These are phyloP conservation scores for Eupristina koningsbergeri DNA, from an alignment of 1,140 invertebrate genomes.

Conservation along the genomic window DNA sequence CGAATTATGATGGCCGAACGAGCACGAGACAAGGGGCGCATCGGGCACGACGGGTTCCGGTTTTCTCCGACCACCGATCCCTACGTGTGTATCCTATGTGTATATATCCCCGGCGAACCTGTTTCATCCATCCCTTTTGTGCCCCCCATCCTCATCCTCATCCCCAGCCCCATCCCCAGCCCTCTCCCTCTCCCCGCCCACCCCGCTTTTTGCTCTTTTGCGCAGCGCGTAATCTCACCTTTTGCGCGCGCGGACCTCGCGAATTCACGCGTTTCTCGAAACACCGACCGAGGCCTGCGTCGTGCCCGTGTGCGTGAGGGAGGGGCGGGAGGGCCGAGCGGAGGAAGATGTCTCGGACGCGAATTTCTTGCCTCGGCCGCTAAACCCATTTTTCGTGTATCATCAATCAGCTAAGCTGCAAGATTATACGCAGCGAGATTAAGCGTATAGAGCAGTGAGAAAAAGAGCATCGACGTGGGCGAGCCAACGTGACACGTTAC, in stretches of 20 bases:
- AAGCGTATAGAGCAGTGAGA: neutral
- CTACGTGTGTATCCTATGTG: neutral
- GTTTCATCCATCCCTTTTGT: slow-evolving; percentile 27
- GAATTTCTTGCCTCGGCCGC: neutral
- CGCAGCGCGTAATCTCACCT: slow-evolving; percentile 21
- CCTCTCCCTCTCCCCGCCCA: no score
- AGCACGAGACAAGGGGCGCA: slow-evolving; percentile 44
- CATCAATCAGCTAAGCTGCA: neutral
- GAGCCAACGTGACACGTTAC: neutral
- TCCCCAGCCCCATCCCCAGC: no score
- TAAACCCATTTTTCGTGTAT: slow-evolving; percentile 34
- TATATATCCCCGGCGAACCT: slow-evolving; percentile 35
- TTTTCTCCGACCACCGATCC: slow-evolving; percentile 11
- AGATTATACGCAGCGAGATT: slow-evolving; percentile 1
- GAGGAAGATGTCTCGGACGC: neutral
- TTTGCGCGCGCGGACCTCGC: neutral
- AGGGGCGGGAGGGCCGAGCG: no score
- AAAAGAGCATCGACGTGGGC: slow-evolving; percentile 7
- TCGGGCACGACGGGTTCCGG: slow-evolving; percentile 39
- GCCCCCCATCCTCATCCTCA: slow-evolving; percentile 6
- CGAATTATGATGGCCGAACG: slow-evolving; percentile 43
- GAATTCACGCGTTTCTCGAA: slow-evolving; percentile 16
- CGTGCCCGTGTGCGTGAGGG: neutral
- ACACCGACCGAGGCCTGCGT: no score
- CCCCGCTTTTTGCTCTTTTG: slow-evolving; percentile 9